phyloP scores from a whole-genome alignment of 2,113 vertebrate species.

The Andinoacara biseriatus region DNA sequence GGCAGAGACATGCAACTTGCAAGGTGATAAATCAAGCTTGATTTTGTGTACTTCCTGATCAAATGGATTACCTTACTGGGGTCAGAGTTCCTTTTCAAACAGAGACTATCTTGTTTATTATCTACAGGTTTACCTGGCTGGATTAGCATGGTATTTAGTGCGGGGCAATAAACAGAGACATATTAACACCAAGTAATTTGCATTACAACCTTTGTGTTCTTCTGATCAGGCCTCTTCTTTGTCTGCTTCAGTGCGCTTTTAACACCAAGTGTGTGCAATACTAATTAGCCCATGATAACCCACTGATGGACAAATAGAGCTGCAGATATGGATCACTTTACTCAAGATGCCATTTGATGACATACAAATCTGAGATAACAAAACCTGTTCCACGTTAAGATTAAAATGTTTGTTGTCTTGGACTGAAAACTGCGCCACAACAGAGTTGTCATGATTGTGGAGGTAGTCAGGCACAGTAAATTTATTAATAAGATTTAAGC shows the following conservation, averaged over 20 bases:
- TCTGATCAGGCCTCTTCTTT: neutral
- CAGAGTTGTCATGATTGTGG: neutral
- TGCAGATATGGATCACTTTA: neutral
- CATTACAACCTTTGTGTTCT: constrained; percentile 1
- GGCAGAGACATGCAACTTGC: neutral
- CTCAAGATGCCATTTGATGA: neutral
- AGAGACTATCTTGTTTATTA: constrained; percentile 15
- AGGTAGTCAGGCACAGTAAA: neutral
- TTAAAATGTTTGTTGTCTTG: neutral
- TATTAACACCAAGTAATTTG: constrained; percentile 54
- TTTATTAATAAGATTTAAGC: neutral
- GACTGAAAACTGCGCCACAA: neutral
- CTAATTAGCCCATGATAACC: neutral
- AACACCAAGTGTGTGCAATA: constrained; percentile 29
- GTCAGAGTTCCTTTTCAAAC: constrained; percentile 21
- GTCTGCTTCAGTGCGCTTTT: neutral
- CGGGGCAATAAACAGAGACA: constrained; percentile 63
- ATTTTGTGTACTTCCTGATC: neutral
- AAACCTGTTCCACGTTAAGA: neutral
- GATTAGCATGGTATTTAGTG: constrained; percentile 52
- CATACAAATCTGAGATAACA: neutral
- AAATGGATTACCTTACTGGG: neutral
- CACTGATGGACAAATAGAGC: neutral
- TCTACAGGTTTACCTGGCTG: constrained; percentile 16
- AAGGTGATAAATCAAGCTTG: neutral